Conservation (phyloP, 2,888 invertebrate species). For the Alloplasta piceator region DNA sequence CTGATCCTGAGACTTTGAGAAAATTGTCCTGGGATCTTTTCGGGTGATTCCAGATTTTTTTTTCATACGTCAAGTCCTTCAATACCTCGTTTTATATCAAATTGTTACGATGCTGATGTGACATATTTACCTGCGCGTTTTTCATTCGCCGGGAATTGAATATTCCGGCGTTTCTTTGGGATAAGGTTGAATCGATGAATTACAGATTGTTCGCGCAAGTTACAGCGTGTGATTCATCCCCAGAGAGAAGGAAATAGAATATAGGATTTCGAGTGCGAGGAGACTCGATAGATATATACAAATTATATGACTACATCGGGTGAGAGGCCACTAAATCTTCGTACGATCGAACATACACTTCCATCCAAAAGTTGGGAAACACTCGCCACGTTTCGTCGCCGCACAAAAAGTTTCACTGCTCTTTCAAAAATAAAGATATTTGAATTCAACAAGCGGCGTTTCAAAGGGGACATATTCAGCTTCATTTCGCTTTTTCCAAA, state of each 20-base stretch:
- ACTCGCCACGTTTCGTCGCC: no score
- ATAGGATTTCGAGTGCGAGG: not conserved
- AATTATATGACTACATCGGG: not conserved
- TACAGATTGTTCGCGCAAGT: conserved; percentile 31
- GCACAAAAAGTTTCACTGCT: no score
- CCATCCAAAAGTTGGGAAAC: no score
- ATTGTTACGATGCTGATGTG: not conserved
- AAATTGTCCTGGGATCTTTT: no score
- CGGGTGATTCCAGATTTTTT: no score
- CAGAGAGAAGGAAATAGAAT: conserved; percentile 1
- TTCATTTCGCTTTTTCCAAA: no score
- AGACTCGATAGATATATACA: conserved; percentile 15
- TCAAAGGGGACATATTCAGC: no score
- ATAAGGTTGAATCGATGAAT: conserved; percentile 26
- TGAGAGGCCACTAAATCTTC: conserved; percentile 18
- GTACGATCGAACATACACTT: conserved; percentile 11
- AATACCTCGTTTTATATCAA: not conserved
- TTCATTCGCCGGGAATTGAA: not conserved
- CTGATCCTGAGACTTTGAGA: no score
- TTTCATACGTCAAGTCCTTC: no score
- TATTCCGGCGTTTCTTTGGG: conserved; percentile 5
- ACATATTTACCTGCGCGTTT: not conserved
- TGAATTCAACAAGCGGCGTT: no score
- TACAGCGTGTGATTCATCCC: conserved; percentile 14
- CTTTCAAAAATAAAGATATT: no score